Evolutionary conservation across 37 sponge, comb jelly and placozoan genomes (phyloP), one percentile per base, ranked within the genome.

Genomic region (Mnemiopsis leidyi): DNA sequence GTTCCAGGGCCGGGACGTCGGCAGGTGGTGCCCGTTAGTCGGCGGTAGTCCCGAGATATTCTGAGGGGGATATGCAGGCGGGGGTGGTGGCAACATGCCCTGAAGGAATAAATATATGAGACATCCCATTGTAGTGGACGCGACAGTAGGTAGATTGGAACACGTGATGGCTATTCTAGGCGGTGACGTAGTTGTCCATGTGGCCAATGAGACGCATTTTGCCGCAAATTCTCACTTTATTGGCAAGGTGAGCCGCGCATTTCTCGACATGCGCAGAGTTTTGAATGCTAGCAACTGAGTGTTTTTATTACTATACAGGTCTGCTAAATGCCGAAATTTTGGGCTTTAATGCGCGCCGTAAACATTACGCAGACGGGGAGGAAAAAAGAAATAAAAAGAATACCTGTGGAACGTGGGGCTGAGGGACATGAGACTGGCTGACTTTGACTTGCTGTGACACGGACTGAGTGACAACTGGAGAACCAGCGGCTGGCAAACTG

Each of bases 61-160:
- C 20, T 77, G 79, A 77, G 79, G 79, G 0, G 79, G 79, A 32
- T 31, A 77, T 3, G 79, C 32, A 20, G 79, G 79, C 26, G 79
- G 79, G 18, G 79, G 79, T 13, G 79, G 79, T 32, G 79, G 79
- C 79, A 77, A 32, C 79, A 77, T 77, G 30, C 79, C 79, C 61
- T 48, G 61, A 48, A 48, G 5, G 5, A 48, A 48, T 48, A 48
- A 13, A 48, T n/a, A 13, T 48, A 48, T 48, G 61, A 18, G 61
- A 48, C 61, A 48, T 48, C 5, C 61, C 61, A 48, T 48, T 48
- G 61, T 48, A 48, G 61, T 48, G 61, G 9, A 48, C 61, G 61
- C 61, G 61, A 48, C 61, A 48, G 61, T 5, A 48, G 61, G 61
- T 48, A 18, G 13, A 5, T 48, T 18, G 61, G 13, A 48, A 48